Percentiles rank a stretch among this genome's conserved stretches.
phyloP scores from a whole-genome alignment of 2,888 invertebrate genomes.

The Trimorus sp. region DNA sequence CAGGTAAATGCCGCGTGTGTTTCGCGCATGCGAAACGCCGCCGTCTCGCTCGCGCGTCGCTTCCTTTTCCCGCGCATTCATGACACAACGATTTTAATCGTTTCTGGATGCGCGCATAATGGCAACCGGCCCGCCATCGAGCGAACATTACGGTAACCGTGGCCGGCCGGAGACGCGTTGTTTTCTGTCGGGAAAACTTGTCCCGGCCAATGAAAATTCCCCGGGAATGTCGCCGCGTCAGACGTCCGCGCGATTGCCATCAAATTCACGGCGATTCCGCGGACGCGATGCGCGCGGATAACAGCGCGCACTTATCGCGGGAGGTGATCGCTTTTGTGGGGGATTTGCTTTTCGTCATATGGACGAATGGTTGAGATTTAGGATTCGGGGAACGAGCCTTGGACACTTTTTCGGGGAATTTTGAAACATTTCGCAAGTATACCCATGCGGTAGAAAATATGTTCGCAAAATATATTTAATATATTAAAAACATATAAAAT shows the following conservation, averaged over 20 bases:
- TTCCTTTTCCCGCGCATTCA: slow-evolving; percentile 45
- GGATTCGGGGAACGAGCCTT: too few species aligned
- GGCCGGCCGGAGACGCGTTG: slow-evolving; percentile 27
- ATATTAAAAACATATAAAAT: too few species aligned
- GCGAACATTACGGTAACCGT: slow-evolving; percentile 58
- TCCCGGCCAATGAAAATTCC: slow-evolving; percentile 52
- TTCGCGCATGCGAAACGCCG: slow-evolving; percentile 19
- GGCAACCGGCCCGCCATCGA: slow-evolving; percentile 59
- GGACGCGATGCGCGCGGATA: slow-evolving; percentile 18
- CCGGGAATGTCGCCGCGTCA: slow-evolving; percentile 44
- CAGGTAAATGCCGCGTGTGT: slow-evolving; percentile 34
- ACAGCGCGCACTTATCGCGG: background rate
- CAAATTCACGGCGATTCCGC: slow-evolving; percentile 48
- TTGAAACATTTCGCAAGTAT: too few species aligned
- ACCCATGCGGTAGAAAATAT: too few species aligned
- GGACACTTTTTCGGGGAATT: too few species aligned
- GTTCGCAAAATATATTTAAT: too few species aligned
- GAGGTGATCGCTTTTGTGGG: too few species aligned
- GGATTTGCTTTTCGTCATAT: too few species aligned
- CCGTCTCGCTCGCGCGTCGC: slow-evolving; percentile 9
- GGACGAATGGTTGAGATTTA: too few species aligned
- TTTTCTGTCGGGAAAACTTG: slow-evolving; percentile 48
- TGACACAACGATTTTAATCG: slow-evolving; percentile 60
- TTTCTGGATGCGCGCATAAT: slow-evolving; percentile 58
- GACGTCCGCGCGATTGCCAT: slow-evolving; percentile 38